phyloP scores from a whole-genome alignment of 2,888 invertebrate genomes.

The Diaphora mendica region DNA sequence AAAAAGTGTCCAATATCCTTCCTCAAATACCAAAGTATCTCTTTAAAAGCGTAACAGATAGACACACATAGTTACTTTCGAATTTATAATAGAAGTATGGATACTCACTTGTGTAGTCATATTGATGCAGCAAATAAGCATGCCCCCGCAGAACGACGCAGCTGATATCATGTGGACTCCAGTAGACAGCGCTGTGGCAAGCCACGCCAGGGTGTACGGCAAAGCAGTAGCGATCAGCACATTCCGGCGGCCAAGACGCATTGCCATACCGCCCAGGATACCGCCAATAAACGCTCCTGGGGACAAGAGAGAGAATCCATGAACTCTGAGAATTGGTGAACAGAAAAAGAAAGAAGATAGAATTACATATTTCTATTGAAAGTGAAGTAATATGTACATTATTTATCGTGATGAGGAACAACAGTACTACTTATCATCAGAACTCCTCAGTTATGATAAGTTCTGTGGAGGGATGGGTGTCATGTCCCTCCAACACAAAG shows the following conservation, averaged over 20 bases:
- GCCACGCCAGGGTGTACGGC: conserved; percentile 92
- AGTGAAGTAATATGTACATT: no score
- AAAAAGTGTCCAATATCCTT: no score
- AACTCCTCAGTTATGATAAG: background rate
- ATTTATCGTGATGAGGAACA: no score
- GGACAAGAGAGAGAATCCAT: conserved; percentile 35
- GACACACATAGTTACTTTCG: no score
- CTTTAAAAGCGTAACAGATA: no score
- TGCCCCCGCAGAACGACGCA: conserved; percentile 93
- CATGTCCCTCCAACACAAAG: no score
- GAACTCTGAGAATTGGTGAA: background rate
- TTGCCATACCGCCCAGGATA: conserved; percentile 91
- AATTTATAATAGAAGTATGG: no score
- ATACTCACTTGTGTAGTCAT: conserved; percentile 89
- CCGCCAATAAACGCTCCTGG: conserved; percentile 93
- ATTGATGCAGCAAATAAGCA: conserved; percentile 90
- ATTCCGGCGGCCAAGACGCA: conserved; percentile 90
- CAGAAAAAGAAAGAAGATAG: no score
- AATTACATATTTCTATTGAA: no score
- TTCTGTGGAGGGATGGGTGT: no score
- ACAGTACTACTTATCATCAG: no score
- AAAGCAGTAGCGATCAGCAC: conserved; percentile 89
- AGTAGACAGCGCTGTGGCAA: conserved; percentile 91
- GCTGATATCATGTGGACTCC: conserved; percentile 91
- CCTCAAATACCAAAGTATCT: no score